A percentile compares a stretch with the other conserved stretches of the same genome.
phyloP scores from a whole-genome alignment of 1,140 invertebrate species.

The Hycleus phaleratus region DNA sequence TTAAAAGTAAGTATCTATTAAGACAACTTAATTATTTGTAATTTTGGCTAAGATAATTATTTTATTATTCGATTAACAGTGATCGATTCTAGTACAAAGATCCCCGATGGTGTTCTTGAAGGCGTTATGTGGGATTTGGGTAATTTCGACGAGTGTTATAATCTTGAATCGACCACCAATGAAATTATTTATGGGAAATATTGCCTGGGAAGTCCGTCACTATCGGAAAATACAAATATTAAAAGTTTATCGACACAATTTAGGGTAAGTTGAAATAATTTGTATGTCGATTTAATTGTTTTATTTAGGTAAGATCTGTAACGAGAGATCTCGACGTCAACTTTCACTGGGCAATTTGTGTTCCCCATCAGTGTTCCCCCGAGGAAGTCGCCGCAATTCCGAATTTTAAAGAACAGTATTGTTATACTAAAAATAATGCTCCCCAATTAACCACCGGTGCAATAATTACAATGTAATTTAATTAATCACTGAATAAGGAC shows the following conservation, averaged over 20 bases:
- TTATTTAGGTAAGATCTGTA: too few relatives aligned
- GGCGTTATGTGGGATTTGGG: background rate
- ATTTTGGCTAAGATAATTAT: too few relatives aligned
- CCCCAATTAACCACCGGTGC: conserved; percentile 4
- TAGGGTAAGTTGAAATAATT: background rate
- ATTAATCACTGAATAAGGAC: background rate
- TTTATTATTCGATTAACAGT: background rate
- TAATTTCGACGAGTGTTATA: background rate
- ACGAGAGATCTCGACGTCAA: too few relatives aligned
- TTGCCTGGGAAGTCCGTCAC: background rate
- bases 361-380: background rate
- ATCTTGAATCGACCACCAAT: background rate
- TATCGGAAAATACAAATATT: background rate
- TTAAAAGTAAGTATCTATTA: too few relatives aligned
- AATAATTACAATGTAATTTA: conserved; percentile 9
- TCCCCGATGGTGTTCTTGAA: background rate
- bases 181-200: conserved; percentile 1
- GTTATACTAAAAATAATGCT: conserved; percentile 3
- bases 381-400: background rate
- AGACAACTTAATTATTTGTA: too few relatives aligned
- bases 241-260: background rate
- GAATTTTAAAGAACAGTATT: background rate
- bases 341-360: background rate
- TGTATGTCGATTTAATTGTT: too few relatives aligned
- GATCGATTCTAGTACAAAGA: background rate